phyloP scores from a whole-genome alignment of 1,140 invertebrate species.

The Portunus trituberculatus region DNA sequence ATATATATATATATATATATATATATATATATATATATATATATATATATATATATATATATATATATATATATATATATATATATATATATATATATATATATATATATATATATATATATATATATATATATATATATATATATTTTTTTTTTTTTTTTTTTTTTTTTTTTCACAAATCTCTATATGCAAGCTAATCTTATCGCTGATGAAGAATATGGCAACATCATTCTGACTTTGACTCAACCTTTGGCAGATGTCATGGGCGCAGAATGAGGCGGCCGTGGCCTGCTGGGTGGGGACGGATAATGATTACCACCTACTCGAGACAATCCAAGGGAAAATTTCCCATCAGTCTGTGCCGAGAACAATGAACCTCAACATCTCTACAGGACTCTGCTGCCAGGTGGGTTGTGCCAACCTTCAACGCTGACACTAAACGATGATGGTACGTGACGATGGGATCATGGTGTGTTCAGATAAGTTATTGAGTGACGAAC shows the following conservation, averaged over 20 bases:
- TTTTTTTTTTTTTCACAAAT: too few relatives aligned
- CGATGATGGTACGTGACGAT: neutral
- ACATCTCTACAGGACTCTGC: neutral
- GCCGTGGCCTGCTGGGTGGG: neutral
- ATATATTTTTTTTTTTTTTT: too few relatives aligned
- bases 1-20: slow-evolving; percentile 55
- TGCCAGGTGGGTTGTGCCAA: neutral
- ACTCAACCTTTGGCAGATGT: neutral
- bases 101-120: slow-evolving; percentile 56
- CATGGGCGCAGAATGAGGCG: neutral
- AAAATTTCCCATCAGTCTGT: neutral
- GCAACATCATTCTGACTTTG: neutral
- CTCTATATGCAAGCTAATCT: neutral
- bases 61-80: slow-evolving; percentile 53
- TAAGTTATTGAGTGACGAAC: neutral
- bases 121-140: too few relatives aligned
- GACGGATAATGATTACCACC: neutral
- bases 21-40: slow-evolving; percentile 59
- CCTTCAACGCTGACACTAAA: neutral
- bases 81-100: slow-evolving; percentile 46
- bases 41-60: slow-evolving; percentile 60
- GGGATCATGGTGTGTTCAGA: neutral
- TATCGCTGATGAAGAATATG: neutral
- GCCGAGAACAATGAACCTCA: neutral
- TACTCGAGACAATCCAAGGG: neutral